Conservation (phyloP, 2,797 vertebrate genomes). For the Pangasius krempfi region DNA sequence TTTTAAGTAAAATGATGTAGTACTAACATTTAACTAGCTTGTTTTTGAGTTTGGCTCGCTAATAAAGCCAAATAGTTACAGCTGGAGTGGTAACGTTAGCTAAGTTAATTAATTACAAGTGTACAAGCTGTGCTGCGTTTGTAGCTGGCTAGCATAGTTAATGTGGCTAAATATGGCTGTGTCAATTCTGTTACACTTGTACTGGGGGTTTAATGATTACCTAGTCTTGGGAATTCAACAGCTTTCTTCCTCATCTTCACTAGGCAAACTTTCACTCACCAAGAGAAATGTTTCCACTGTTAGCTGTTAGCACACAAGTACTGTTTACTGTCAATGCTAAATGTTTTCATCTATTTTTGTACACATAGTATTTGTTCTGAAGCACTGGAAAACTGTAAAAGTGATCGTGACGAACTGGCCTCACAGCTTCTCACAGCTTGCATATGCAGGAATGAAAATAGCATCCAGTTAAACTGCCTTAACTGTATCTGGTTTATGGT, state of each 20-base stretch:
- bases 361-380: neutral
- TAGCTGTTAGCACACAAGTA: neutral
- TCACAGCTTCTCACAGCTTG: neutral
- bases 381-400: neutral
- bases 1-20: neutral
- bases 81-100: neutral
- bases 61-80: neutral
- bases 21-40: neutral
- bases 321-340: neutral
- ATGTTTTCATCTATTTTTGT: neutral
- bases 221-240: neutral
- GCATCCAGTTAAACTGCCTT: neutral
- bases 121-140: neutral
- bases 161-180: neutral
- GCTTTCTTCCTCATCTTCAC: neutral
- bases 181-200: neutral
- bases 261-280: neutral
- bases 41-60: neutral
- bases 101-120: neutral
- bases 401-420: neutral
- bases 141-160: neutral
- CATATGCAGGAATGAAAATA: slow-evolving; percentile 2
- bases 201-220: neutral
- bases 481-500: neutral
- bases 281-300: neutral